phyloP scores from a whole-genome alignment of 2,113 vertebrate genomes.

The Sialia sialis region DNA sequence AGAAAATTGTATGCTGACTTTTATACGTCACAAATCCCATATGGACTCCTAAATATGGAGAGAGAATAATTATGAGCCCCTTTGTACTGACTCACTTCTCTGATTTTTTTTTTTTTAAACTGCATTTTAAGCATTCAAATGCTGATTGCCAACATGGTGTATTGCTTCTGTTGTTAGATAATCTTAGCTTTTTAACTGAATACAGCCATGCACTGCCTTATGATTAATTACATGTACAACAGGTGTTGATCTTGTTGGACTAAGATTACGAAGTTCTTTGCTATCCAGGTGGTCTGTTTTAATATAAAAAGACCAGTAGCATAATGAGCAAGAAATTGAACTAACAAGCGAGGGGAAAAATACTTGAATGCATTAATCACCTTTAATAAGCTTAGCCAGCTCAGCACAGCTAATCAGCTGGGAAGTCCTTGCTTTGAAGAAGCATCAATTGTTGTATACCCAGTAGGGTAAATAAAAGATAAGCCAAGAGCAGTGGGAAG shows the following conservation, averaged over 20 bases:
- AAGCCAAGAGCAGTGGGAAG: constrained; percentile 34
- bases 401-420: constrained; percentile 36
- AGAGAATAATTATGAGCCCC: constrained; percentile 64
- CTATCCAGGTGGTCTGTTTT: constrained; percentile 69
- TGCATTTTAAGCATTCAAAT: constrained; percentile 41
- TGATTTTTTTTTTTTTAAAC: constrained; percentile 34
- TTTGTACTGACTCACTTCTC: constrained; percentile 62
- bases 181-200: constrained; percentile 48
- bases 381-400: constrained; percentile 62
- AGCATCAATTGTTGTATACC: constrained; percentile 21
- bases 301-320: constrained; percentile 66
- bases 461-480: constrained; percentile 55
- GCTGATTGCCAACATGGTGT: constrained; percentile 23
- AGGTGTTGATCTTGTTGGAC: constrained; percentile 67
- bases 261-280: constrained; percentile 56
- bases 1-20: constrained; percentile 57
- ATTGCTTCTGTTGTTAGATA: constrained; percentile 55
- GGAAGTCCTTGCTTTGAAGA: constrained; percentile 53
- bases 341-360: constrained; percentile 12
- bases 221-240: constrained; percentile 64
- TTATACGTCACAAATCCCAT: constrained; percentile 64
- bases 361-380: constrained; percentile 66
- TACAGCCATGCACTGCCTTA: constrained; percentile 4
- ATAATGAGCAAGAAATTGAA: constrained; percentile 62
- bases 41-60: constrained; percentile 62